A percentile compares a stretch with the other conserved stretches of the same genome.
phyloP scores from a whole-genome alignment of 2,113 vertebrate genomes.

The Phasianus colchicus region DNA sequence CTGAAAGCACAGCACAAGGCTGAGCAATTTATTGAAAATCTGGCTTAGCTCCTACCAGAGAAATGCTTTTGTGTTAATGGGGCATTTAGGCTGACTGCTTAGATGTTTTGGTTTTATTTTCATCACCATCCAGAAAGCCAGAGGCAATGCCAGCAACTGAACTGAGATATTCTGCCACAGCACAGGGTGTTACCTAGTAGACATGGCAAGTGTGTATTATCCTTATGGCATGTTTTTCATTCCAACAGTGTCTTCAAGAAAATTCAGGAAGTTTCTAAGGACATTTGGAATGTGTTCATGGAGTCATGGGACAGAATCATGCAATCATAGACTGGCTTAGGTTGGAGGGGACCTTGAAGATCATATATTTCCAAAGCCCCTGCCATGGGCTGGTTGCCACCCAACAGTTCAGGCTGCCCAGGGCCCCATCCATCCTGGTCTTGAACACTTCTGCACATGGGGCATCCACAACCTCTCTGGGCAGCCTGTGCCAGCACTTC shows the following conservation, averaged over 20 bases:
- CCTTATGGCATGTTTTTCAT: not conserved
- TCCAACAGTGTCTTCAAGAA: not conserved
- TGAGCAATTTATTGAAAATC: not conserved
- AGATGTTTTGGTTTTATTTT: not conserved
- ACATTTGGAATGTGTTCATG: not conserved
- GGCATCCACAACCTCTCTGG: too few relatives aligned
- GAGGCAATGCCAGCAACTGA: not conserved
- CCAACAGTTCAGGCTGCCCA: too few relatives aligned
- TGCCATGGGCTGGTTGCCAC: too few relatives aligned
- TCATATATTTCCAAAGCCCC: too few relatives aligned
- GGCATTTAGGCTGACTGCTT: not conserved
- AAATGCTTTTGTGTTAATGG: not conserved
- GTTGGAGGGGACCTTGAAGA: too few relatives aligned
- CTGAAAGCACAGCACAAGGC: not conserved
- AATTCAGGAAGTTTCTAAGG: not conserved
- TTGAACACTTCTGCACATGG: too few relatives aligned
- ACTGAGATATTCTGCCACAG: not conserved
- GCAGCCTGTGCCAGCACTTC: too few relatives aligned
- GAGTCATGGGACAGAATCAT: not conserved
- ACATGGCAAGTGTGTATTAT: rapidly evolving
- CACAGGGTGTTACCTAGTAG: not conserved
- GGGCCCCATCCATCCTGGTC: too few relatives aligned
- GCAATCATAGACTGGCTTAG: too few relatives aligned
- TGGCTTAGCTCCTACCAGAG: not conserved
- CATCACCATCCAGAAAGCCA: not conserved